phyloP scores from a whole-genome alignment of 2,888 invertebrate genomes.

The Agrypnus murinus region DNA sequence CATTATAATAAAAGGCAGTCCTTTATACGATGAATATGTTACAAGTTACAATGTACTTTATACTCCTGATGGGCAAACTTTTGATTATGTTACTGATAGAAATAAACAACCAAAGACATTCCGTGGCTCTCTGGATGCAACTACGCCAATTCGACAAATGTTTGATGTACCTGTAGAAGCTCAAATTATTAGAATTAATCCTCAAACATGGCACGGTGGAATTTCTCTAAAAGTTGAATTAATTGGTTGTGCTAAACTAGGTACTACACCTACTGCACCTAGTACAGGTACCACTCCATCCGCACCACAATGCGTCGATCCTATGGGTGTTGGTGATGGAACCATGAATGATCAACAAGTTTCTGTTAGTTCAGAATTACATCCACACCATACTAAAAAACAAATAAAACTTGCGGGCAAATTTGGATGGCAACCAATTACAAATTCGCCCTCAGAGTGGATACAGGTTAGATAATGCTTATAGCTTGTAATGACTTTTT shows the following conservation, averaged over 20 bases:
- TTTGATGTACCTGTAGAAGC: slow-evolving; percentile 85
- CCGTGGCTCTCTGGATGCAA: slow-evolving; percentile 80
- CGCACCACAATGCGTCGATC: slow-evolving; percentile 76
- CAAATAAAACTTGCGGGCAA: slow-evolving; percentile 72
- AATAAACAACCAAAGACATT: slow-evolving; percentile 76
- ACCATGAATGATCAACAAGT: slow-evolving; percentile 79
- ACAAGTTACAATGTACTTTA: slow-evolving; percentile 85
- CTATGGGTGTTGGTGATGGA: slow-evolving; percentile 82
- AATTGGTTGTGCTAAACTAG: slow-evolving; percentile 78
- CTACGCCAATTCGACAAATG: slow-evolving; percentile 76
- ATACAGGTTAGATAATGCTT: too few species aligned
- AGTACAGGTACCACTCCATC: slow-evolving; percentile 1
- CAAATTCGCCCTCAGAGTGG: slow-evolving; percentile 81
- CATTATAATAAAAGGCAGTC: slow-evolving; percentile 82
- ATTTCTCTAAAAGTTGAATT: slow-evolving; percentile 81
- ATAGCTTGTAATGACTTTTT: too few species aligned
- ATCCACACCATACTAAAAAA: slow-evolving; percentile 67
- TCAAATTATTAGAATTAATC: slow-evolving; percentile 80
- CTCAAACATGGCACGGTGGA: slow-evolving; percentile 82
- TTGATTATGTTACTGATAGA: slow-evolving; percentile 75
- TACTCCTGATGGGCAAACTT: slow-evolving; percentile 79
- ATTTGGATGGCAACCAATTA: slow-evolving; percentile 79
- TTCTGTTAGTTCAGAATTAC: slow-evolving; percentile 76
- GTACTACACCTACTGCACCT: slow-evolving; percentile 36
- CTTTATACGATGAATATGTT: slow-evolving; percentile 81